Evolutionary conservation across 23 tunicate genomes (phyloP).

Genomic region (Oikopleura dioica): DNA sequence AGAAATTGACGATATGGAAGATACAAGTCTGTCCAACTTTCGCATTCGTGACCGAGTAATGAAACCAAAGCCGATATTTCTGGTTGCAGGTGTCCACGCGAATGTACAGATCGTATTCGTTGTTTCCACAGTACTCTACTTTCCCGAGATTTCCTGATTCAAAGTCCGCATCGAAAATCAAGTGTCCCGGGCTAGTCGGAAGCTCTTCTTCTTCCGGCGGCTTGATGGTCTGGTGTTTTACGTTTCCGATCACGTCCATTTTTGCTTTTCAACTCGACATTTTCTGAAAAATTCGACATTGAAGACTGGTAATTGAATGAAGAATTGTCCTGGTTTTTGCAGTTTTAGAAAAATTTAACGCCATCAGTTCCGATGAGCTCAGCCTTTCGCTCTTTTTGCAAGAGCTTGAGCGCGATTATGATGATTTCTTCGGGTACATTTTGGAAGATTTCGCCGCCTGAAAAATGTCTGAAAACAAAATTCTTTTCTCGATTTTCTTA

Average conservation of each 20-base stretch:
- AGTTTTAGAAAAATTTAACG: not conserved
- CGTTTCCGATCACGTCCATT: not conserved
- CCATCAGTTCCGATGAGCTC: not conserved
- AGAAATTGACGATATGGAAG: slow-evolving; percentile 90
- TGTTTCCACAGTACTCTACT: slow-evolving; percentile 76
- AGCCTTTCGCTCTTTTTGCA: not conserved
- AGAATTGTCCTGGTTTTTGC: not conserved
- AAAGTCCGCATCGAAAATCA: slow-evolving; percentile 87
- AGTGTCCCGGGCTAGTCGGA: slow-evolving; percentile 23
- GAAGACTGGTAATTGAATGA: not conserved
- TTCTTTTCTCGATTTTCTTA: too few relatives aligned
- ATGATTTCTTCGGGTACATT: not conserved
- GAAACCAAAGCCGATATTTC: slow-evolving; percentile 80
- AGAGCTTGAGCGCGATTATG: not conserved
- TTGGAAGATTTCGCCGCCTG: not conserved
- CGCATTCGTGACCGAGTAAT: slow-evolving; percentile 77
- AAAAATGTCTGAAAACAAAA: too few relatives aligned
- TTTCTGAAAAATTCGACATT: not conserved
- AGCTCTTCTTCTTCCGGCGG: not conserved
- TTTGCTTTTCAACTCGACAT: not conserved
- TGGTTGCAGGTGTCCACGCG: slow-evolving; percentile 94
- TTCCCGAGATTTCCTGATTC: slow-evolving; percentile 87
- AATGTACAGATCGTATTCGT: slow-evolving; percentile 76
- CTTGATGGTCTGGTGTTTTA: not conserved
- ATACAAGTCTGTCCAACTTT: slow-evolving; percentile 64